Evolutionary conservation across 2,888 invertebrate species (phyloP).

Genomic region (Morpho helenor): DNA sequence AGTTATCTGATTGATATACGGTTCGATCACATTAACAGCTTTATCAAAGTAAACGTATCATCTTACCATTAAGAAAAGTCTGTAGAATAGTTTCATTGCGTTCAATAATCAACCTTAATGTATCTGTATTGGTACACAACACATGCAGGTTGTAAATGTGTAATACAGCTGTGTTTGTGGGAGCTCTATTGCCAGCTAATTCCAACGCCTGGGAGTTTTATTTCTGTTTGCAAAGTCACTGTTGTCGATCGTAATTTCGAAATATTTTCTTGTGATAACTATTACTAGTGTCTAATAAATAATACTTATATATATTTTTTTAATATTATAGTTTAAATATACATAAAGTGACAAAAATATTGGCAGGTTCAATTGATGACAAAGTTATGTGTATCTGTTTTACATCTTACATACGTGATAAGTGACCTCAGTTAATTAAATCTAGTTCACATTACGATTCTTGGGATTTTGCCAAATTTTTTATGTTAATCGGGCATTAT

Average conservation of each 20-base stretch:
- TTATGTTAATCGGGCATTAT: slow-evolving; percentile 58
- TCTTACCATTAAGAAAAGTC: background rate
- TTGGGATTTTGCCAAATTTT: slow-evolving; percentile 61
- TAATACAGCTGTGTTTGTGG: slow-evolving; percentile 8
- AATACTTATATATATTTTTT: no score
- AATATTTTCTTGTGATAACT: slow-evolving; percentile 49
- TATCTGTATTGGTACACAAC: slow-evolving; percentile 13
- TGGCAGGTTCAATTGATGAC: no score
- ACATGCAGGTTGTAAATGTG: slow-evolving; percentile 5
- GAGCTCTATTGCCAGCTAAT: slow-evolving; percentile 15
- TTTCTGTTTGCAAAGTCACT: slow-evolving; percentile 58
- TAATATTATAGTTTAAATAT: no score
- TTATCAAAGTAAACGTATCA: no score
- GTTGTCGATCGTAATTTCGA: slow-evolving; percentile 60
- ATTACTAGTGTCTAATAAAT: slow-evolving; percentile 54
- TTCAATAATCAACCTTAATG: slow-evolving; percentile 16
- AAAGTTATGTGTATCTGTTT: no score
- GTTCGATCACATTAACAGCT: no score
- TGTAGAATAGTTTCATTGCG: slow-evolving; percentile 15
- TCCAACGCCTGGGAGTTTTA: slow-evolving; percentile 62
- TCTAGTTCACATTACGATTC: slow-evolving; percentile 42
- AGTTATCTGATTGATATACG: no score
- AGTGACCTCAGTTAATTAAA: slow-evolving; percentile 37
- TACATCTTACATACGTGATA: slow-evolving; percentile 35
- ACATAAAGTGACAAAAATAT: no score